Evolutionary conservation across 2,797 vertebrate species (phyloP).

Genomic region (Myotis daubentonii): DNA sequence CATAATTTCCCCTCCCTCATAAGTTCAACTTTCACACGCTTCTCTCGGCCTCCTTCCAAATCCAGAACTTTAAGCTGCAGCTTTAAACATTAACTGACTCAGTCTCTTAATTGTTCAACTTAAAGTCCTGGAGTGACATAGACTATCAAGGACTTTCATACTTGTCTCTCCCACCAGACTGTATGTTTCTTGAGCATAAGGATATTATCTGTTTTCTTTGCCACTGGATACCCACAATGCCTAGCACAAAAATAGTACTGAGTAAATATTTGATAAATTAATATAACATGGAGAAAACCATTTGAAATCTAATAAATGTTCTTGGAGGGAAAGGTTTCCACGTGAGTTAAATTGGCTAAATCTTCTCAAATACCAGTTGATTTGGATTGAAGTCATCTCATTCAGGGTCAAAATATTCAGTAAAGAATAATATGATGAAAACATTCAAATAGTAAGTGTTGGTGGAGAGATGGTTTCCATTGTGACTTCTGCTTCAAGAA

Average conservation of each 20-base stretch:
- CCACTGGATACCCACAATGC: not conserved
- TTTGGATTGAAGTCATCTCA: slow-evolving; percentile 28
- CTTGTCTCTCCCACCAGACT: not conserved
- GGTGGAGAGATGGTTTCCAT: slow-evolving; percentile 4
- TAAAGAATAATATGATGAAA: slow-evolving; percentile 1
- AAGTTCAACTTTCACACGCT: not conserved
- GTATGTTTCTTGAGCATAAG: not conserved
- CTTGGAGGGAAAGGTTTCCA: not conserved
- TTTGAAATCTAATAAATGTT: not conserved
- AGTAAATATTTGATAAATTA: slow-evolving; percentile 39
- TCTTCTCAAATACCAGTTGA: not conserved
- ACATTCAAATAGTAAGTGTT: not conserved
- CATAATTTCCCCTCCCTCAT: not conserved
- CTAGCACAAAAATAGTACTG: not conserved
- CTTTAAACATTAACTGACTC: not conserved
- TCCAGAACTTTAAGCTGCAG: slow-evolving; percentile 12
- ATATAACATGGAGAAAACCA: slow-evolving; percentile 2
- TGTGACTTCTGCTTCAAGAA: slow-evolving; percentile 7
- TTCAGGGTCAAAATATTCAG: not conserved
- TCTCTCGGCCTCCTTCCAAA: not conserved
- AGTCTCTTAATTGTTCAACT: not conserved
- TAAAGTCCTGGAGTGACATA: not conserved
- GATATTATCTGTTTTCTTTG: not conserved
- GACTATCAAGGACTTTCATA: not conserved
- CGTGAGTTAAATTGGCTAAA: not conserved